phyloP scores from a whole-genome alignment of 2,797 vertebrate genomes.

The Falco rusticolus region DNA sequence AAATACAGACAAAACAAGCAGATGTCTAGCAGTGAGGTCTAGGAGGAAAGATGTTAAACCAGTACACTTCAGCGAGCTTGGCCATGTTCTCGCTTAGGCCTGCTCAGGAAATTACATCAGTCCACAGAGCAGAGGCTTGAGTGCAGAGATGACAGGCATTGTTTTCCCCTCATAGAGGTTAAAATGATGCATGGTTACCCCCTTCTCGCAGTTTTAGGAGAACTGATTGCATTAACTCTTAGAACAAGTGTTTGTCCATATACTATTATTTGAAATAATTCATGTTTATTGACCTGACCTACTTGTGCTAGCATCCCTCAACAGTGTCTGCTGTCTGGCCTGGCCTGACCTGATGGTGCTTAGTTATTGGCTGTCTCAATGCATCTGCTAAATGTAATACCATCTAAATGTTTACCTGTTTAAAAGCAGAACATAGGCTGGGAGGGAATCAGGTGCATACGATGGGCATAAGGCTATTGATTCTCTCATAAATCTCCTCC shows the following conservation, averaged over 20 bases:
- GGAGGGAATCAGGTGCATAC: not conserved
- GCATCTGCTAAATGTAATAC: not conserved
- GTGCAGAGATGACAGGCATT: not conserved
- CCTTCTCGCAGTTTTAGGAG: not conserved
- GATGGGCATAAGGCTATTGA: not conserved
- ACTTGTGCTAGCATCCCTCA: not conserved
- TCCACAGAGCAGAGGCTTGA: not conserved
- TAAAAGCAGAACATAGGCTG: not conserved
- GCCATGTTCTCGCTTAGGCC: not conserved
- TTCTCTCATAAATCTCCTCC: not conserved
- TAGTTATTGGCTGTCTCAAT: not conserved
- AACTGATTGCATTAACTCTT: not conserved
- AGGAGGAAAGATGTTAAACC: not conserved
- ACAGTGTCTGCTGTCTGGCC: not conserved
- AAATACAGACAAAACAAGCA: not conserved
- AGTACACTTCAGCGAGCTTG: not conserved
- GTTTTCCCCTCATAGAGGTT: not conserved
- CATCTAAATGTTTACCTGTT: not conserved
- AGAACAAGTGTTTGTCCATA: not conserved
- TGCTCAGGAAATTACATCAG: not conserved
- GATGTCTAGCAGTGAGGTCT: not conserved
- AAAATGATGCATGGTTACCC: not conserved
- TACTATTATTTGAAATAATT: not conserved
- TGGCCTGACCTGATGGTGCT: not conserved
- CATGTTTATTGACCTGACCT: not conserved